Evolutionary conservation across 2,888 invertebrate genomes (phyloP).

Genomic region (Watsonalla cultraria): DNA sequence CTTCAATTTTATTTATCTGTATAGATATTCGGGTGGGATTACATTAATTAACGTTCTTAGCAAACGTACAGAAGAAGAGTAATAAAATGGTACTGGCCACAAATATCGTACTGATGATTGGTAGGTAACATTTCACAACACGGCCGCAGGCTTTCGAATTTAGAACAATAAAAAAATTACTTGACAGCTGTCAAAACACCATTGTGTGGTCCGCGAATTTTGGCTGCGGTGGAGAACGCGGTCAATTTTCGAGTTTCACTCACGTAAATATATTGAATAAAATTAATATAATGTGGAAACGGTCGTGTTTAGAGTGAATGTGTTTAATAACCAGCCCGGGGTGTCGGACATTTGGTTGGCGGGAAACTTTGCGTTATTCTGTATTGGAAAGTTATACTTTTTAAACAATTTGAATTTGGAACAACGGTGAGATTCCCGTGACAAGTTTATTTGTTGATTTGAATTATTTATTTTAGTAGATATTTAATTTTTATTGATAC

Average conservation of each 20-base stretch:
- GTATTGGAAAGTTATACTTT: slow-evolving; percentile 20
- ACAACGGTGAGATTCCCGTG: slow-evolving; percentile 8
- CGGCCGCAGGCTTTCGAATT: background rate
- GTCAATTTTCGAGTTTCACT: slow-evolving; percentile 28
- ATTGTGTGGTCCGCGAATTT: slow-evolving; percentile 40
- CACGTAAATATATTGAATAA: slow-evolving; percentile 12
- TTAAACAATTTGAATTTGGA: slow-evolving; percentile 15
- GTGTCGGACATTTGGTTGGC: slow-evolving; percentile 56
- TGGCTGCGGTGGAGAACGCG: slow-evolving; percentile 26
- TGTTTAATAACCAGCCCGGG: slow-evolving; percentile 44
- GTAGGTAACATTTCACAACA: background rate
- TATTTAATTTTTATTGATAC: slow-evolving; percentile 5
- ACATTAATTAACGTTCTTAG: no score
- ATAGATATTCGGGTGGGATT: no score
- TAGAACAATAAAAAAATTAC: slow-evolving; percentile 7
- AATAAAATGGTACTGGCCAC: no score
- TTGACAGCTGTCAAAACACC: slow-evolving; percentile 41
- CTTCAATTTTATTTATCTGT: no score
- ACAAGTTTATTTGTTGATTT: slow-evolving; percentile 14
- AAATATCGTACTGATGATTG: no score
- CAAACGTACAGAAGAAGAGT: no score
- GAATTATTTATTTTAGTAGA: slow-evolving; percentile 15
- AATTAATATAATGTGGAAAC: slow-evolving; percentile 39
- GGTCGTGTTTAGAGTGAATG: slow-evolving; percentile 11
- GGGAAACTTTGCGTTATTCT: slow-evolving; percentile 18